phyloP scores from a whole-genome alignment of 2,113 vertebrate species.

The Ceyx melanurus region DNA sequence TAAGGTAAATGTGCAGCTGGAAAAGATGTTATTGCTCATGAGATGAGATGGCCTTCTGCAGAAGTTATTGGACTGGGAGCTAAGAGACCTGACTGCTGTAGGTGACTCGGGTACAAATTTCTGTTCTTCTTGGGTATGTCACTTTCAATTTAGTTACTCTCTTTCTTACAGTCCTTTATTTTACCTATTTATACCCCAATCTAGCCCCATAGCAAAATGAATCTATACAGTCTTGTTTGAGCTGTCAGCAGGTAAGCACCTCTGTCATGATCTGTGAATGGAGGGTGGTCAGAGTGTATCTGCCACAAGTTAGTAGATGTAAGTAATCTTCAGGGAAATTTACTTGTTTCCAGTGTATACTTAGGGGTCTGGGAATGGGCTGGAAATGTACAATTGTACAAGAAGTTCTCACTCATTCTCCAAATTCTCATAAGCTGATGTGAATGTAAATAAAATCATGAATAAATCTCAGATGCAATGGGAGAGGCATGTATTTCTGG shows the following conservation, averaged over 20 bases:
- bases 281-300: background rate
- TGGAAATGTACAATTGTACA: background rate
- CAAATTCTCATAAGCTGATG: background rate
- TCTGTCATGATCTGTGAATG: background rate
- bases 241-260: background rate
- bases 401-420: background rate
- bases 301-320: background rate
- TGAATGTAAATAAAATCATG: background rate
- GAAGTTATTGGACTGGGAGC: background rate
- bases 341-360: background rate
- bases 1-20: background rate
- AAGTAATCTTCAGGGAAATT: background rate
- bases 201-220: background rate
- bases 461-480: background rate
- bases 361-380: background rate
- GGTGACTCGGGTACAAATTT: background rate
- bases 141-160: background rate
- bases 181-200: background rate
- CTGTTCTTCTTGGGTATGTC: background rate
- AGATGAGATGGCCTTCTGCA: background rate
- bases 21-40: background rate
- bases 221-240: background rate
- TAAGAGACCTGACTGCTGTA: background rate
- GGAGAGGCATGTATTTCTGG: background rate
- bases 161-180: background rate